Conservation (phyloP, 1,140 invertebrate species). For the Stegodyphus dumicola region DNA sequence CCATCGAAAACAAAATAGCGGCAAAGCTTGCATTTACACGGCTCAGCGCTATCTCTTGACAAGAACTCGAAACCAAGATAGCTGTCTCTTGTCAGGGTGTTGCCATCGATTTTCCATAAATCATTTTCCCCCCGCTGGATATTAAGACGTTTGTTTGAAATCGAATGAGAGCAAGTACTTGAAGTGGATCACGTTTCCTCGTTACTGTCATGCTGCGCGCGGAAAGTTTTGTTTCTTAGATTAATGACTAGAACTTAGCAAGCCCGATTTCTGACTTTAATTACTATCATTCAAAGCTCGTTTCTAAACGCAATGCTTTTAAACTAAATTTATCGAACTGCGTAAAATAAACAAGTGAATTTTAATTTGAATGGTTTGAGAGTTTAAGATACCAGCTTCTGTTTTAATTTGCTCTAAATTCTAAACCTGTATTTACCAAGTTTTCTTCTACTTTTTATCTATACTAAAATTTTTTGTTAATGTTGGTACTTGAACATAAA, state of each 20-base stretch:
- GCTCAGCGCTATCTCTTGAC: conserved; percentile 5
- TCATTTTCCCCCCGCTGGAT: conserved; percentile 35
- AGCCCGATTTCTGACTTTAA: conserved; percentile 33
- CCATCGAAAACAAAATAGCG: conserved; percentile 5
- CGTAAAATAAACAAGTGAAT: too few species aligned
- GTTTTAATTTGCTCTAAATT: too few species aligned
- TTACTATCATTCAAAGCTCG: background rate
- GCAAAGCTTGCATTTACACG: conserved; percentile 10
- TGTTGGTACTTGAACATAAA: too few species aligned
- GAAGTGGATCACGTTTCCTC: conserved; percentile 4
- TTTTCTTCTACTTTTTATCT: too few species aligned
- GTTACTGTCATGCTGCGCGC: too few species aligned
- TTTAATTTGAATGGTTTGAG: too few species aligned
- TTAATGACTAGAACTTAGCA: conserved; percentile 14
- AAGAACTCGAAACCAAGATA: conserved; percentile 40
- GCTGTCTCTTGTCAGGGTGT: conserved; percentile 25
- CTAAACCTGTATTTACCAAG: too few species aligned
- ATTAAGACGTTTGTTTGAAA: conserved; percentile 45
- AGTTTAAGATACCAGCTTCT: too few species aligned
- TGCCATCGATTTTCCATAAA: conserved; percentile 41
- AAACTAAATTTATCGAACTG: too few species aligned
- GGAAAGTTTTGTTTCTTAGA: conserved; percentile 37
- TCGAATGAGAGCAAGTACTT: conserved; percentile 3
- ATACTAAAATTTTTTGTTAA: too few species aligned
- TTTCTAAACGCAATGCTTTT: too few species aligned